These are phyloP conservation scores for Tyrannus savana DNA, from an alignment of 2,113 vertebrate species.

Conservation along the genomic window DNA sequence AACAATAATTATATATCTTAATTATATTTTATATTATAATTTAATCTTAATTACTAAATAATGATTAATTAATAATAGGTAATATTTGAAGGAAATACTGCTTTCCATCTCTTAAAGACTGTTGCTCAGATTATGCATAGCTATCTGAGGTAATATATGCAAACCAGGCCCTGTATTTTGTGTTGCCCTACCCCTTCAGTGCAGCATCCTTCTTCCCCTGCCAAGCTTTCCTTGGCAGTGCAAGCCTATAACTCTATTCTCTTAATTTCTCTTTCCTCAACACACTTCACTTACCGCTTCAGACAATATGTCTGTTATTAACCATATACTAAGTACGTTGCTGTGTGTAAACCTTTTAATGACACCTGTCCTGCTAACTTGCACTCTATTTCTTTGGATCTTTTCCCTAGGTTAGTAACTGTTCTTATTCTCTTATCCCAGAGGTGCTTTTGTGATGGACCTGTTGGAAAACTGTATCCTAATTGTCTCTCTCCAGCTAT, in stretches of 20 bases:
- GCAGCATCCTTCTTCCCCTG: background rate
- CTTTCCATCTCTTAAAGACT: background rate
- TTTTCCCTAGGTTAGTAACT: background rate
- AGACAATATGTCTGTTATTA: background rate
- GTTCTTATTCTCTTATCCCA: background rate
- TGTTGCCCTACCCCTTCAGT: background rate
- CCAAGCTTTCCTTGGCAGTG: background rate
- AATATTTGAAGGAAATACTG: background rate
- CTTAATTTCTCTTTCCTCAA: background rate
- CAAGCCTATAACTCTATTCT: background rate
- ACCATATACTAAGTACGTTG: background rate
- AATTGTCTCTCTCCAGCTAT: background rate
- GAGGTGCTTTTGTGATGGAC: background rate
- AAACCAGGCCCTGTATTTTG: background rate
- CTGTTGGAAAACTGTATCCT: background rate
- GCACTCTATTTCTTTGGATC: background rate
- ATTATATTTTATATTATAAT: too few relatives aligned
- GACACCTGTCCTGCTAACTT: background rate
- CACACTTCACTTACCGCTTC: background rate
- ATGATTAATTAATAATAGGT: background rate
- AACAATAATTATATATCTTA: too few relatives aligned
- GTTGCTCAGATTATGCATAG: background rate
- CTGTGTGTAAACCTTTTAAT: background rate
- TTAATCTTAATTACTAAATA: too few relatives aligned
- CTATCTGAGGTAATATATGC: background rate